Conservation (phyloP, 2,797 vertebrate species). For the Pangasius mekongensis region DNA sequence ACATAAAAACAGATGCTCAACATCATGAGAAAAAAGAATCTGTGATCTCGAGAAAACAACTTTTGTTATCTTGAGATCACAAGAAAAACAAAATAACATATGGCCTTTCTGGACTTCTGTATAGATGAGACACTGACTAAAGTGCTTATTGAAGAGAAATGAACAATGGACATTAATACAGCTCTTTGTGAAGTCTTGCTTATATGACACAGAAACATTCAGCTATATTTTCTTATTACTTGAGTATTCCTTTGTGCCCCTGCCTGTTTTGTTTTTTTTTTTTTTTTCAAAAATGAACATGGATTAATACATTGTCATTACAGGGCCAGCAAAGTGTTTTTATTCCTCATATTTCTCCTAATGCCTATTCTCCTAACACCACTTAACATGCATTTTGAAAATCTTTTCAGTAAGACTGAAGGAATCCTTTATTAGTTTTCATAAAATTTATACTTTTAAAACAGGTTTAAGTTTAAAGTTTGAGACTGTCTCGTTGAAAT, state of each 20-base stretch:
- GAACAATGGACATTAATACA: background rate
- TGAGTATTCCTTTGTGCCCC: background rate
- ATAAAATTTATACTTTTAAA: background rate
- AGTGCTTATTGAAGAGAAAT: background rate
- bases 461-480: background rate
- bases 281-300: background rate
- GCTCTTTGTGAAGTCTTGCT: background rate
- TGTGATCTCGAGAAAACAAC: background rate
- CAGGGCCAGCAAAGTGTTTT: background rate
- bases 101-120: background rate
- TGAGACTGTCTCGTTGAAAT: background rate
- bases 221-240: background rate
- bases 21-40: background rate
- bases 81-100: background rate
- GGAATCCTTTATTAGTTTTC: background rate
- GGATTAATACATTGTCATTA: background rate
- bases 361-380: background rate
- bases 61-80: background rate
- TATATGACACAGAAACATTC: background rate
- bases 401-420: background rate
- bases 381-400: background rate
- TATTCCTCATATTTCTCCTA: background rate
- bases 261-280: background rate
- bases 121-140: background rate
- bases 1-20: background rate